Conservation (phyloP, 2,797 vertebrate genomes). For the Tauraco hartlaubi region DNA sequence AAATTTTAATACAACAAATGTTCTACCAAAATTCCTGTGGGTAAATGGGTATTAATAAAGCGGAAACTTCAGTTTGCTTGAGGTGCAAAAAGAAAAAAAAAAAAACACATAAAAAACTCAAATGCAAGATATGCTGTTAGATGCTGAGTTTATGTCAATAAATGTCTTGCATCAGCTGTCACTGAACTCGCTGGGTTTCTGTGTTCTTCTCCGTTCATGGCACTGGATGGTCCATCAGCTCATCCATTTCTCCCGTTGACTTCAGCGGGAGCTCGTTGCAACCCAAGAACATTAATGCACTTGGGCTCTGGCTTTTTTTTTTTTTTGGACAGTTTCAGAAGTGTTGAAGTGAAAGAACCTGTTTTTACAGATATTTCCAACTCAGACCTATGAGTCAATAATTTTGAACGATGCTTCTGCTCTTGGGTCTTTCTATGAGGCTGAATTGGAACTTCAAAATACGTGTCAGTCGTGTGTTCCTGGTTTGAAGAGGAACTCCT, state of each 20-base stretch:
- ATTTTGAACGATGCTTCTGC: rapidly evolving
- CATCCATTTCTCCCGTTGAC: neutral
- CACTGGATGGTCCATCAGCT: neutral
- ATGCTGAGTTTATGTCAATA: slow-evolving; percentile 69
- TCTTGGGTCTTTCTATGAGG: neutral
- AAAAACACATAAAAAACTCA: neutral
- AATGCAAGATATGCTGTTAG: slow-evolving; percentile 30
- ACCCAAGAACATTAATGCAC: neutral
- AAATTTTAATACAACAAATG: slow-evolving; percentile 24
- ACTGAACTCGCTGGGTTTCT: neutral
- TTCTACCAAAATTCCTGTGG: slow-evolving; percentile 31
- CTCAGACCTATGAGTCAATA: neutral
- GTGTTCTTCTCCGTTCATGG: slow-evolving; percentile 4
- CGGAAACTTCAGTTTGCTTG: slow-evolving; percentile 53
- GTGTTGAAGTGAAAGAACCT: neutral
- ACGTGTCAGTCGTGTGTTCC: rapidly evolving
- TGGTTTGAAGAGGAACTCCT: neutral
- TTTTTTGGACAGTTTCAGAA: neutral
- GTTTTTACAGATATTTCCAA: neutral
- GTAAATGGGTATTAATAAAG: slow-evolving; percentile 7
- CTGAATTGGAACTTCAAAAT: neutral
- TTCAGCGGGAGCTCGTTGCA: neutral
- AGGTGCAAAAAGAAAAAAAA: neutral
- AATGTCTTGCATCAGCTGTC: slow-evolving; percentile 60
- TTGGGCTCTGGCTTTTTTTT: neutral